Evolutionary conservation across 2,888 invertebrate species (phyloP).

Genomic region (Eupithecia exiguata): DNA sequence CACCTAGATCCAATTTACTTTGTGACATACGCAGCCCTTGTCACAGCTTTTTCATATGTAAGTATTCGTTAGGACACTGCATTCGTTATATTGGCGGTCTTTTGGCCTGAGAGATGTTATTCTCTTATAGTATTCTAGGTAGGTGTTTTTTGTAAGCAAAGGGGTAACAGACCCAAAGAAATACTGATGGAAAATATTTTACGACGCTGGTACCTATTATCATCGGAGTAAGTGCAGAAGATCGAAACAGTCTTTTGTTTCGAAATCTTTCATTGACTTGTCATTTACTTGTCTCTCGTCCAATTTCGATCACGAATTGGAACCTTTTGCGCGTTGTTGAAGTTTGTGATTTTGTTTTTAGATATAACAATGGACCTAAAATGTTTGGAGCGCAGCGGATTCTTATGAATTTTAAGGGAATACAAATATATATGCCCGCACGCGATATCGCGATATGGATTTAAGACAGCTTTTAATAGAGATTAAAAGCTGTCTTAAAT

Average conservation of each 20-base stretch:
- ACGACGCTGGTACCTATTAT: background rate
- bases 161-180: no score
- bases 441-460: no score
- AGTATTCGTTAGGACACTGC: background rate
- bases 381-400: background rate
- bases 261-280: background rate
- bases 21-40: slow-evolving; percentile 31
- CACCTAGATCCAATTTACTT: slow-evolving; percentile 77
- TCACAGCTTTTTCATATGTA: background rate
- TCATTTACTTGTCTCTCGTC: background rate
- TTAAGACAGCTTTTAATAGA: no score
- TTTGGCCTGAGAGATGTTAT: background rate
- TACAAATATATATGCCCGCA: background rate
- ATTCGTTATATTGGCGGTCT: background rate
- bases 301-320: background rate
- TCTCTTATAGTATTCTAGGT: background rate
- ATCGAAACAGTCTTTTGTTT: background rate
- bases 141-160: background rate
- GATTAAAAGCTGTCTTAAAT: no score
- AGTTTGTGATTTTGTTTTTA: no score
- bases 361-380: no score
- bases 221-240: background rate
- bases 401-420: background rate
- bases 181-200: no score
- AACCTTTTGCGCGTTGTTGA: no score